These are phyloP conservation scores for Taenaris catops DNA, from an alignment of 2,888 invertebrate genomes.

Conservation along the genomic window DNA sequence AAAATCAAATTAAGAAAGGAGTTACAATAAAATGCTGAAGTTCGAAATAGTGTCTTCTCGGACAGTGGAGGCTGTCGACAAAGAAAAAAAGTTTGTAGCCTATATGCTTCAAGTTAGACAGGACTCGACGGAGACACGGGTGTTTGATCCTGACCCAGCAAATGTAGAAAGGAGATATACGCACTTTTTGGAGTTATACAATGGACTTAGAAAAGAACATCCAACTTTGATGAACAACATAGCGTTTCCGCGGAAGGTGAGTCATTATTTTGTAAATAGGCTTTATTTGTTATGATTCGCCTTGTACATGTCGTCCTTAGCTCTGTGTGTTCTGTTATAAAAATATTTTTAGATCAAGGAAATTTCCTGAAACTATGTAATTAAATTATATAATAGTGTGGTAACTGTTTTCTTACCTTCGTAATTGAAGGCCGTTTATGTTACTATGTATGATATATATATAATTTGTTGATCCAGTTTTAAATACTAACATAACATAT, in stretches of 20 bases:
- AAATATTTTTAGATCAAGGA: too few relatives aligned
- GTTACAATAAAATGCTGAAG: constrained; percentile 51
- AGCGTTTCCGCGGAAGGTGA: constrained; percentile 84
- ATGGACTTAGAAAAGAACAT: constrained; percentile 79
- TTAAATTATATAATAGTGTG: too few relatives aligned
- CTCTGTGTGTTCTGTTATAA: too few relatives aligned
- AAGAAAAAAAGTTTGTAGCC: constrained; percentile 84
- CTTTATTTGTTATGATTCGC: constrained; percentile 15
- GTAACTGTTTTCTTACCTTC: too few relatives aligned
- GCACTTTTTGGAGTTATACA: constrained; percentile 84
- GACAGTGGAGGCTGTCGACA: constrained; percentile 79
- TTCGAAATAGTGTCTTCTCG: constrained; percentile 85
- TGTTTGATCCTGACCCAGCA: constrained; percentile 80
- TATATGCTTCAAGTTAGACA: constrained; percentile 84
- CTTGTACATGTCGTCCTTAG: too few relatives aligned
- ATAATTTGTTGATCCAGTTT: too few relatives aligned
- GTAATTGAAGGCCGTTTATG: too few relatives aligned
- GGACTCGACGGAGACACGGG: constrained; percentile 60
- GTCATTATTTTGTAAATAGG: constrained; percentile 24
- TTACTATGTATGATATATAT: too few relatives aligned
- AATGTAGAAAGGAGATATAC: constrained; percentile 86
- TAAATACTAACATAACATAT: too few relatives aligned
- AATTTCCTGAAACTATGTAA: too few relatives aligned
- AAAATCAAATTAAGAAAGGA: not conserved
- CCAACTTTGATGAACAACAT: constrained; percentile 73